Conservation (phyloP, 2,113 vertebrate species). For the Crocuta crocuta region DNA sequence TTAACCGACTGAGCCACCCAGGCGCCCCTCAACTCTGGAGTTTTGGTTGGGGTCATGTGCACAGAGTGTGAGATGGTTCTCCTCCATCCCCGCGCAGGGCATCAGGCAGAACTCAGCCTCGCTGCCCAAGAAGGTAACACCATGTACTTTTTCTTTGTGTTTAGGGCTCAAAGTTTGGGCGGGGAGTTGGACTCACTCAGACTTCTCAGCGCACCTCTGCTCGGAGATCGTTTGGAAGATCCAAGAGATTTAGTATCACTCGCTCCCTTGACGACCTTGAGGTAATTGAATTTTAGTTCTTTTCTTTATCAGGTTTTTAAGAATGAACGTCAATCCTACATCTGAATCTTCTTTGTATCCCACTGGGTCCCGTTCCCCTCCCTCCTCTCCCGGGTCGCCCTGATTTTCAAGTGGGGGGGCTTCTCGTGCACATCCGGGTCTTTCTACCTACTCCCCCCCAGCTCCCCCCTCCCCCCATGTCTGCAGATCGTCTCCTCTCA, state of each 20-base stretch:
- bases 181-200: slow-evolving; percentile 89
- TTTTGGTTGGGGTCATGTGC: not conserved
- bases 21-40: not conserved
- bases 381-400: not conserved
- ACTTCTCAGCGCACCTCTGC: slow-evolving; percentile 90
- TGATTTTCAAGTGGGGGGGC: not conserved
- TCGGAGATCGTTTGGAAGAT: slow-evolving; percentile 93
- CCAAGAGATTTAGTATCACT: slow-evolving; percentile 93
- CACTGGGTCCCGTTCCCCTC: not conserved
- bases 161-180: slow-evolving; percentile 91
- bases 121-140: too few species aligned
- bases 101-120: fast-evolving
- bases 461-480: too few species aligned
- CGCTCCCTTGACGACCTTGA: slow-evolving; percentile 97
- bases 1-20: too few species aligned
- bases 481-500: not conserved
- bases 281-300: slow-evolving; percentile 84
- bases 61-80: fast-evolving
- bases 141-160: slow-evolving; percentile 49
- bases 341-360: too few species aligned
- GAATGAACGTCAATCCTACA: fast-evolving
- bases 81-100: not conserved
- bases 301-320: not conserved
- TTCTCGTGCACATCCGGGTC: not conserved
- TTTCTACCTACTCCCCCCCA: too few species aligned